Base-by-base conservation (phyloP, 2,888 invertebrate genomes). In the Cryptophagus acutangulus region DNA sequence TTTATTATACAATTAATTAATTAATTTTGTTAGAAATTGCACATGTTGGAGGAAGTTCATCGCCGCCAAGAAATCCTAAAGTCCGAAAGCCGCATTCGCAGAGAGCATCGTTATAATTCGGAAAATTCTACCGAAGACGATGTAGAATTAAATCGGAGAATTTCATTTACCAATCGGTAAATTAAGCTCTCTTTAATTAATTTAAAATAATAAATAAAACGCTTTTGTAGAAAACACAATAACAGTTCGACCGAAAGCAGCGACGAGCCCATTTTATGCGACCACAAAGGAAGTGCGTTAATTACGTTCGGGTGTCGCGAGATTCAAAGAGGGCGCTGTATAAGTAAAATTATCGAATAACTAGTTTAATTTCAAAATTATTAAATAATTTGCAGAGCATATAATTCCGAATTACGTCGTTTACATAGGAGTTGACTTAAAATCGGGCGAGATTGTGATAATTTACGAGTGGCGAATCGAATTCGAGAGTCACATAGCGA, bases 11-110 rank as follows among this genome's bases (percentile, higher is more conserved):
- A 3, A n/a, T 26, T 26, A 26, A 26, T 6, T 3, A 6, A 13
- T 26, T 4, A 12, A 12, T 12, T n/a, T 6, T 62, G 57, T 38
- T 56, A 84, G 78, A 73, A 78, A 1, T 76, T 84, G 70, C 79
- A 77, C 46, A 74, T 87, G 10, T 77, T 83, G 51, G 81, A 83
- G 49, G 88, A 90, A 64, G 82, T 91, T 12, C 78, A 83, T 48
- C 77, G 79, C 28, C 77, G 86, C n/a, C 82, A 87, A 54, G 86
- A 87, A 62, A 84, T 85, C 36, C 70, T 89, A 10, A 81, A 80
- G 54, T 77, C 78, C 20, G 87, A 86, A 43, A 5, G 6, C 24
- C 6, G 33, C 42, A 43, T 24, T 29, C 36, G 29, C 66, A 62
- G 0, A 71, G 71, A 36, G 62, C 64, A 1, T 37, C 9, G 18